Evolutionary conservation across 2,888 invertebrate species (phyloP), one percentile per base, ranked within the genome.

Genomic region (Cerastis leucographa): DNA sequence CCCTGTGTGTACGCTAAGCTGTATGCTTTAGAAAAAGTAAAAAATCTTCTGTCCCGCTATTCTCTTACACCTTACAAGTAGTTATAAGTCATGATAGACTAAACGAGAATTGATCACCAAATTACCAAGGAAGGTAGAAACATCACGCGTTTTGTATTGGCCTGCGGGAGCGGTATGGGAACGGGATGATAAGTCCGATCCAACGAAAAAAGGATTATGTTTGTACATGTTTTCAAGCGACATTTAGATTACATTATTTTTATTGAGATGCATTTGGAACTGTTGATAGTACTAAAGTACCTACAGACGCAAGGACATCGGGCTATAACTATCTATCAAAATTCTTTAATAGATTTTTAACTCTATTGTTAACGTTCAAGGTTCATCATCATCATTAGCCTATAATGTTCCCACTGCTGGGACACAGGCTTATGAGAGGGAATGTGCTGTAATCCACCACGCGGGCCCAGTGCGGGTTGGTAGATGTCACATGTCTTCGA

Each of bases 41-140:
- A 81, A 78, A 42, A 51, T 11, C 11, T 5, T 11, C 12, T 74
- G 51, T 62, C 46, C 65, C 69, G 62, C 71, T 78, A 64, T 75
- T 64, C 84, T 85, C 85, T 68, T 64, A 62, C 72, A 76, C 77
- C 86, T 87, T 71, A 49, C 79, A n/a, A 54, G 5, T n/a, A 51
- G n/a, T 22, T n/a, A n/a, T n/a, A 66, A 67, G 86, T 87, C 82
- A 25, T 49, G 73, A 59, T 75, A 69, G 42, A 44, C 75, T 88
- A 90, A 90, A 88, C 85, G 85, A 90, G 89, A 92, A 94, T 93
- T 92, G 93, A 94, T 93, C 88, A 91, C 90, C 89, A 85, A 92
- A 93, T 93, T 93, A 93, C 92, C 88, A 81, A 89, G 91, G 88
- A 92, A 93, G 92, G 88, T 79, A 89, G 92, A 89, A 92, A 92